Base-by-base conservation (phyloP, 2,888 invertebrate genomes). In the Osmoderma eremita region DNA sequence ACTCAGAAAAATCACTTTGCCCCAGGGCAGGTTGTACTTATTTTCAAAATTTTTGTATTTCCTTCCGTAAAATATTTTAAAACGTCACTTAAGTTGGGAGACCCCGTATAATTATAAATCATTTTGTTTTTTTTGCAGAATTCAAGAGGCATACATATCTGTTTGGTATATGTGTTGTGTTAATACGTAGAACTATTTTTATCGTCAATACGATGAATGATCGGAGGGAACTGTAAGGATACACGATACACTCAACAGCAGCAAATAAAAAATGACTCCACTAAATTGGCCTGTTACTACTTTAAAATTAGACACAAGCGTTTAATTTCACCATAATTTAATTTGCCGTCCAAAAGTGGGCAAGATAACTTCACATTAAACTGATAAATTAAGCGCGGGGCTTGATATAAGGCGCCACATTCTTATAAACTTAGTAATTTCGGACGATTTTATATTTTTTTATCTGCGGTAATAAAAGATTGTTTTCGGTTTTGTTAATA, bases 311-410 rank as follows among this genome's bases (percentile, higher is more conserved):
- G 56, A 22, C 56, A 58, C 42, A 54, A 54, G 18, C 39, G 39
- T 54, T 39, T 54, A 54, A 54, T 54, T 38, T 54, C 54, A 39
- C 39, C 20, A 54, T 58, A 58, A 58, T 58, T 58, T 58, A 58
- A 58, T 58, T 22, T 42, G n/a, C 36, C 15, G 53, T 15, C 53
- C 22, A 17, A 58, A 42, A 58, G 56, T 58, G 22, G 22, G 18
- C 56, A 58, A 58, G 20, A 58, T 45, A 42, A 58, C 42, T 58
- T 24, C 45, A 45, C 58, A 58, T 58, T 38, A 58, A 45, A 58
- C 45, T 42, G 58, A 45, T 42, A 58, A 58, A 45, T 58, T 45
- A 58, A 58, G 58, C 42, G 18, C 17, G 24, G 18, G 17, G 17
- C 42, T 42, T 15, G 15, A 30, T 58, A 58, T 17, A 13, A 15